Conservation (phyloP, 1,140 invertebrate genomes). For the Pemphigus obesinymphae region DNA sequence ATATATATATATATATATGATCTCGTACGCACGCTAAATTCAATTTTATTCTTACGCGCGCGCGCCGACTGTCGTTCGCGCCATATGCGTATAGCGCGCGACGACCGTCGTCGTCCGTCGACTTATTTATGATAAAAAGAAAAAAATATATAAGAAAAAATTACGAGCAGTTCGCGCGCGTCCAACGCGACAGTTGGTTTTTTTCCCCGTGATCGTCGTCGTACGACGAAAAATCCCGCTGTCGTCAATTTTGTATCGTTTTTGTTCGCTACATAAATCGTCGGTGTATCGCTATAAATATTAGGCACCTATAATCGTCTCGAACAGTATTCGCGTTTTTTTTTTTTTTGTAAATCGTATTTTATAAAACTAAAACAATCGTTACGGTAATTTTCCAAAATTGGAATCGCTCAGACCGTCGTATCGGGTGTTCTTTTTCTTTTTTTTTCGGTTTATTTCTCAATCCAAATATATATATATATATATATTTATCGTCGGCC, state of each 20-base stretch:
- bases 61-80: not conserved
- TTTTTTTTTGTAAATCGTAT: no score
- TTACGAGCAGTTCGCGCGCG: not conserved
- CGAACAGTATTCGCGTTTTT: no score
- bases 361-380: no score
- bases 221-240: not conserved
- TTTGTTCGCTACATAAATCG: not conserved
- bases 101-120: slow-evolving; percentile 1
- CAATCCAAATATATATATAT: no score
- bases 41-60: not conserved
- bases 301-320: not conserved
- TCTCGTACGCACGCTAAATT: no score
- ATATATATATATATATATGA: no score
- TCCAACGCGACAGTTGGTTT: not conserved
- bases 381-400: no score
- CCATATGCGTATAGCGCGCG: not conserved
- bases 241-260: not conserved
- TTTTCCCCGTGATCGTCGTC: not conserved
- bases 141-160: not conserved
- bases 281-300: not conserved
- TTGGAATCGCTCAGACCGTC: no score
- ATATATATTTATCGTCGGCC: no score
- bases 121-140: not conserved
- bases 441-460: no score
- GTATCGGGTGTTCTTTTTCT: no score